These are phyloP conservation scores for Metridium senile DNA, from an alignment of 92 coral and sea anemone species.

Conservation along the genomic window DNA sequence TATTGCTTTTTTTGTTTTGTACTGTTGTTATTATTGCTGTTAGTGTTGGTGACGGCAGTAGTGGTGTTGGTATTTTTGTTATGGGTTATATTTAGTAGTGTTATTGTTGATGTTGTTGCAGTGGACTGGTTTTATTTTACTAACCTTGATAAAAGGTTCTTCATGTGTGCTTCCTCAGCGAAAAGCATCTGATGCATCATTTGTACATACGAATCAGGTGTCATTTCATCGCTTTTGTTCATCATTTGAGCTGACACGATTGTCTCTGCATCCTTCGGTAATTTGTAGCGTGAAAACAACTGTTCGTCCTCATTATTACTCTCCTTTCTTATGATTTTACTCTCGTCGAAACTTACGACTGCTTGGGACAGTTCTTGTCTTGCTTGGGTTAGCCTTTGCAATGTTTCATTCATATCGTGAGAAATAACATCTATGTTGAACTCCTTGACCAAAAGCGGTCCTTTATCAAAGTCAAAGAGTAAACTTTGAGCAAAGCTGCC, in stretches of 20 bases:
- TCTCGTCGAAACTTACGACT: constrained; percentile 1
- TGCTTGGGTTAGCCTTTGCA: background rate
- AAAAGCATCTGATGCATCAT: constrained; percentile 72
- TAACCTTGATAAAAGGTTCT: constrained; percentile 63
- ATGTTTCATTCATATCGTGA: background rate
- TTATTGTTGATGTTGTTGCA: too few species aligned
- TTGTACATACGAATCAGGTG: constrained; percentile 31
- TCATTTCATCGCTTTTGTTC: constrained; percentile 4
- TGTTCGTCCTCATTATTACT: constrained; percentile 15
- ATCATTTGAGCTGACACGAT: constrained; percentile 37
- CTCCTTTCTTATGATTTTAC: constrained; percentile 9
- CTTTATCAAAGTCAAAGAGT: constrained; percentile 68
- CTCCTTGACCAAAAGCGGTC: constrained; percentile 52
- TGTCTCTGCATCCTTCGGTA: constrained; percentile 45
- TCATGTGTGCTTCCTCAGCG: constrained; percentile 80
- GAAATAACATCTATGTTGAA: constrained; percentile 63
- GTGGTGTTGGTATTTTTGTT: too few species aligned
- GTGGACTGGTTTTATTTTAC: background rate
- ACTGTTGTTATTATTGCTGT: too few species aligned
- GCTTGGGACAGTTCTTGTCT: constrained; percentile 11
- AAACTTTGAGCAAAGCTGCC: constrained; percentile 76
- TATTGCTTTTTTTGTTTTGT: too few species aligned
- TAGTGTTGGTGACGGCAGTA: too few species aligned
- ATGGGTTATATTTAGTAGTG: too few species aligned
- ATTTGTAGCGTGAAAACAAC: constrained; percentile 30